Conservation (phyloP, 2,888 invertebrate genomes). For the Coecobrya sp. region DNA sequence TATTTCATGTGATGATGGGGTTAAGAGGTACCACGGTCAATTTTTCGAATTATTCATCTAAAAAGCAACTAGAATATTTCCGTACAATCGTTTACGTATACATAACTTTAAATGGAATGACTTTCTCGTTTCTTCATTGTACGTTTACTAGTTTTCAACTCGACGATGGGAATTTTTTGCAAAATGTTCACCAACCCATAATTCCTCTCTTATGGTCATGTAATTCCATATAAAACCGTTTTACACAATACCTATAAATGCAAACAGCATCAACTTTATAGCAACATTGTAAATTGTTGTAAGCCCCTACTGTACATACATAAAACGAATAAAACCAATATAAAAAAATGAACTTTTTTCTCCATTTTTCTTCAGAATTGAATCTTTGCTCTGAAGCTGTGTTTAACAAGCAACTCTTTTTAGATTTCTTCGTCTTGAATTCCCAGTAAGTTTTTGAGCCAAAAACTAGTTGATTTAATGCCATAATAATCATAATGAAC, state of each 20-base stretch:
- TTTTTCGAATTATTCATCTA: too few species aligned
- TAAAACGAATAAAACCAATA: conserved; percentile 60
- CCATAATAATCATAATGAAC: conserved; percentile 70
- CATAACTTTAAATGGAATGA: too few species aligned
- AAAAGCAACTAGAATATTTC: too few species aligned
- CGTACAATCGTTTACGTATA: too few species aligned
- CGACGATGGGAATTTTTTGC: conserved; percentile 78
- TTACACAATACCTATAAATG: not conserved
- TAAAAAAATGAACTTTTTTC: conserved; percentile 58
- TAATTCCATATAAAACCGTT: not conserved
- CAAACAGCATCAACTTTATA: not conserved
- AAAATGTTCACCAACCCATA: conserved; percentile 83
- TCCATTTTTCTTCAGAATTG: not conserved
- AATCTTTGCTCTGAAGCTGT: not conserved
- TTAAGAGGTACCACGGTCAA: too few species aligned
- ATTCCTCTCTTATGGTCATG: conserved; percentile 65
- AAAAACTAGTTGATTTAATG: conserved; percentile 67
- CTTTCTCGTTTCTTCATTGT: too few species aligned
- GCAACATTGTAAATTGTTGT: conserved; percentile 9
- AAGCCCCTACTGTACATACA: not conserved
- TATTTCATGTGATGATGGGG: too few species aligned
- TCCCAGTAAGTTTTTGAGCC: conserved; percentile 34
- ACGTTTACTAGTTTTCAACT: too few species aligned
- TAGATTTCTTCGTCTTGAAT: not conserved
- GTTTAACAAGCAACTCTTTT: not conserved